Percentiles rank a stretch among this genome's conserved stretches.
phyloP scores from a whole-genome alignment of 2,888 invertebrate species.

The Dinocampus coccinellae region DNA sequence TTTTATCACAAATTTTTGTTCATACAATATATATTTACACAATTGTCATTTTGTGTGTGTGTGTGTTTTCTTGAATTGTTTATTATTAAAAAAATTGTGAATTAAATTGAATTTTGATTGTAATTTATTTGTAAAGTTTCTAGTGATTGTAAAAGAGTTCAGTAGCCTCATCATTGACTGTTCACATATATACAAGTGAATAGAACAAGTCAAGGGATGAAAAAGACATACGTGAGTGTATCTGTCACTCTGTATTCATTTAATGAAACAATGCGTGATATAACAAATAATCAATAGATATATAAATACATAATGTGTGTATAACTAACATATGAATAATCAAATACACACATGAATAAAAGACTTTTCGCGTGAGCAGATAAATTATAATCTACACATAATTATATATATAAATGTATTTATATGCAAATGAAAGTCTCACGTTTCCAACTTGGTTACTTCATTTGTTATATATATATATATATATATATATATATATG shows the following conservation, averaged over 20 bases:
- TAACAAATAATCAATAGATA: constrained; percentile 53
- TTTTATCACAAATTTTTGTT: background rate
- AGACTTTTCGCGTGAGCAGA: constrained; percentile 52
- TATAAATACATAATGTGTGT: too few species aligned
- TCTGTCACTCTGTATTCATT: background rate
- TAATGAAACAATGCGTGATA: constrained; percentile 14
- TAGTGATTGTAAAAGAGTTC: too few species aligned
- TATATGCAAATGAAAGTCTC: constrained; percentile 7
- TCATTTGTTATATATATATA: background rate
- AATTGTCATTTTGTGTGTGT: too few species aligned
- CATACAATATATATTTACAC: background rate
- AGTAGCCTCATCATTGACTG: constrained; percentile 9
- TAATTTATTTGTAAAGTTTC: background rate
- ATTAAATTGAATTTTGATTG: constrained; percentile 19
- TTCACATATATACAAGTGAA: background rate
- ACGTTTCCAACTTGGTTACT: constrained; percentile 6
- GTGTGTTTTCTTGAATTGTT: background rate
- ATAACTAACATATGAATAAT: constrained; percentile 50
- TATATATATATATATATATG: background rate
- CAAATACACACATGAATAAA: constrained; percentile 53
- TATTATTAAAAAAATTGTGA: constrained; percentile 13
- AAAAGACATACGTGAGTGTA: too few species aligned
- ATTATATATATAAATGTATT: background rate
- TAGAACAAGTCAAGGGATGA: background rate
- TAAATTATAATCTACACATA: constrained; percentile 48